phyloP scores from a whole-genome alignment of 2,113 vertebrate species.

The Xenopus borealis region DNA sequence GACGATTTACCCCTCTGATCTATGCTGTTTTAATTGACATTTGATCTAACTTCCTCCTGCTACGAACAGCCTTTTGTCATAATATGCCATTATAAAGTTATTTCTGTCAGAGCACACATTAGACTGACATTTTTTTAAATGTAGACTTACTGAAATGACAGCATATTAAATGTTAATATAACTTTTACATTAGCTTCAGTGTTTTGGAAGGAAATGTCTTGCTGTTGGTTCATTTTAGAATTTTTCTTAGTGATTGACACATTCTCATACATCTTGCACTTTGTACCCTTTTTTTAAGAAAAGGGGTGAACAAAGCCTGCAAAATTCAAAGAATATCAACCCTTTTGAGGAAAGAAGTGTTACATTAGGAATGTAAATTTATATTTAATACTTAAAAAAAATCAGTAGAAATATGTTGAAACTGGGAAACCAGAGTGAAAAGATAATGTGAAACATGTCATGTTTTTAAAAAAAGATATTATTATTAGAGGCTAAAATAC shows the following conservation, averaged over 20 bases:
- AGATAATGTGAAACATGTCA: too few relatives aligned
- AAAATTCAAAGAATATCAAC: too few relatives aligned
- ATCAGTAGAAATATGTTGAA: too few relatives aligned
- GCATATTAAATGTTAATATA: constrained; percentile 16
- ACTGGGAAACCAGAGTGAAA: too few relatives aligned
- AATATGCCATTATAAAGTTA: constrained; percentile 15
- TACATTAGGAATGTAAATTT: too few relatives aligned
- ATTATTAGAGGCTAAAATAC: too few relatives aligned
- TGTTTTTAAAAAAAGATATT: too few relatives aligned
- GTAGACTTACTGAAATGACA: background rate
- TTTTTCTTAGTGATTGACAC: background rate
- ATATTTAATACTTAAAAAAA: too few relatives aligned
- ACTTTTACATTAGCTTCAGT: constrained; percentile 1
- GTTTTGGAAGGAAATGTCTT: constrained; percentile 12
- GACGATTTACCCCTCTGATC: constrained; percentile 28
- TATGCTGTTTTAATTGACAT: constrained; percentile 30
- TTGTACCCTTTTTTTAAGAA: too few relatives aligned
- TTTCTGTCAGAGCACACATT: constrained; percentile 1
- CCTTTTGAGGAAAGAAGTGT: too few relatives aligned
- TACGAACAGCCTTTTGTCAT: constrained; percentile 27
- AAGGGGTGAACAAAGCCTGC: too few relatives aligned
- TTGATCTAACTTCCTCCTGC: constrained; percentile 22
- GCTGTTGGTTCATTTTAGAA: constrained; percentile 5
- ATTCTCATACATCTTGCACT: background rate
- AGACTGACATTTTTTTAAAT: constrained; percentile 23